phyloP scores from a whole-genome alignment of 1,140 invertebrate species.

The Galleria mellonella region DNA sequence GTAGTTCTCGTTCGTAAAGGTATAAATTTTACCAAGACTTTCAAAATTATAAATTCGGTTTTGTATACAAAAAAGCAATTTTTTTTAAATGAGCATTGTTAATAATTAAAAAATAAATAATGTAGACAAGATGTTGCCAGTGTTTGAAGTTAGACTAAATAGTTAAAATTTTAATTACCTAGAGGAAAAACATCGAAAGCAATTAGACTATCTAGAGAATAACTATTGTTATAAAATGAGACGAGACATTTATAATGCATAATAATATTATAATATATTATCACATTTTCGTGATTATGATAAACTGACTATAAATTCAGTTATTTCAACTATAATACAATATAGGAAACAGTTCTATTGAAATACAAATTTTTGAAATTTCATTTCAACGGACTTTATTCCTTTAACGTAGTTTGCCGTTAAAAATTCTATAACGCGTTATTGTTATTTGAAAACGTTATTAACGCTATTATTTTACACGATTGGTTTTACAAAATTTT shows the following conservation, averaged over 20 bases:
- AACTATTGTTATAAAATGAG: background rate
- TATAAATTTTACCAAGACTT: too few species aligned
- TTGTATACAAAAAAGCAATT: too few species aligned
- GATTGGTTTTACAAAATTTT: slow-evolving; percentile 11
- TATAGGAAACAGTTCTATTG: slow-evolving; percentile 7
- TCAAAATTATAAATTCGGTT: too few species aligned
- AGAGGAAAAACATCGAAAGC: too few species aligned
- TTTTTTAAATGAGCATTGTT: too few species aligned
- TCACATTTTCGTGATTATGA: slow-evolving; percentile 37
- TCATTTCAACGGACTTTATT: background rate
- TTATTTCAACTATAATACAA: slow-evolving; percentile 16
- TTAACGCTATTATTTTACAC: slow-evolving; percentile 13
- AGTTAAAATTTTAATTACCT: too few species aligned
- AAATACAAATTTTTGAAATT: slow-evolving; percentile 1
- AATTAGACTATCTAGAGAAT: too few species aligned
- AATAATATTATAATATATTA: slow-evolving; percentile 12
- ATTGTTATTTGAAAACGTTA: background rate
- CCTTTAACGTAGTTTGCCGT: background rate
- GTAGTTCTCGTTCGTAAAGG: too few species aligned
- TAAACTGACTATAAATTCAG: slow-evolving; percentile 8
- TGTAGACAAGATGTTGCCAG: too few species aligned
- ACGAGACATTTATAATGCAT: slow-evolving; percentile 11
- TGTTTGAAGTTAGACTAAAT: too few species aligned
- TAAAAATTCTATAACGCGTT: too few species aligned
- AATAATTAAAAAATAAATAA: too few species aligned